Evolutionary conservation across 2,888 invertebrate genomes (phyloP).

Genomic region (Phaonia tiefii): DNA sequence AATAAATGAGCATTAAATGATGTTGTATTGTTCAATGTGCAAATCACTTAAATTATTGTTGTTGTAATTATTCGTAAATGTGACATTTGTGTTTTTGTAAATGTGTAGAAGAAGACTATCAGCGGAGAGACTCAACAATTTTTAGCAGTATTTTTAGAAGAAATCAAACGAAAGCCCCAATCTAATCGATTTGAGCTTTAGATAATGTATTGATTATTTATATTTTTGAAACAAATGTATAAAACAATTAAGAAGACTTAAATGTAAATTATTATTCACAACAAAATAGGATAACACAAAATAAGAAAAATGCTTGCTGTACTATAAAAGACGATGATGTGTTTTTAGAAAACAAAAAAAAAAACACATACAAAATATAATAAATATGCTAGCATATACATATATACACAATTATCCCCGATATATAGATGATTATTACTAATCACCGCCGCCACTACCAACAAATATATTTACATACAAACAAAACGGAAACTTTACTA

Average conservation of each 20-base stretch:
- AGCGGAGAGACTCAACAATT: constrained; percentile 47
- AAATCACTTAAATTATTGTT: constrained; percentile 37
- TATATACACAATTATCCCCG: not conserved
- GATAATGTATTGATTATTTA: constrained; percentile 46
- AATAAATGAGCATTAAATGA: constrained; percentile 6
- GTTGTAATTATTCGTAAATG: constrained; percentile 47
- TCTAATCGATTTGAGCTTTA: constrained; percentile 59
- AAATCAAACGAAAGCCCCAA: not conserved
- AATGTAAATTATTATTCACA: constrained; percentile 45
- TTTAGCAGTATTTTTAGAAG: constrained; percentile 56
- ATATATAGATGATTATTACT: too few relatives aligned
- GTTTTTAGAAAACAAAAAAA: constrained; percentile 39
- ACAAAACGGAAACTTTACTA: constrained; percentile 4
- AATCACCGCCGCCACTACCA: too few relatives aligned
- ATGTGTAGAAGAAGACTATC: constrained; percentile 51
- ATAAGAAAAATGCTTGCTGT: constrained; percentile 31
- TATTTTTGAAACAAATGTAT: constrained; percentile 48
- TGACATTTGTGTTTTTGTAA: constrained; percentile 45
- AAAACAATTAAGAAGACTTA: constrained; percentile 53
- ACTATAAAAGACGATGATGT: constrained; percentile 9
- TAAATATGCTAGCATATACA: constrained; percentile 20
- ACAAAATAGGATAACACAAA: not conserved
- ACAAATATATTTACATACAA: constrained; percentile 25
- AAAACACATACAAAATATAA: too few relatives aligned
- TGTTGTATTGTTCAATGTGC: not conserved